Conservation (phyloP, 2,797 vertebrate species). For the Lacerta agilis region DNA sequence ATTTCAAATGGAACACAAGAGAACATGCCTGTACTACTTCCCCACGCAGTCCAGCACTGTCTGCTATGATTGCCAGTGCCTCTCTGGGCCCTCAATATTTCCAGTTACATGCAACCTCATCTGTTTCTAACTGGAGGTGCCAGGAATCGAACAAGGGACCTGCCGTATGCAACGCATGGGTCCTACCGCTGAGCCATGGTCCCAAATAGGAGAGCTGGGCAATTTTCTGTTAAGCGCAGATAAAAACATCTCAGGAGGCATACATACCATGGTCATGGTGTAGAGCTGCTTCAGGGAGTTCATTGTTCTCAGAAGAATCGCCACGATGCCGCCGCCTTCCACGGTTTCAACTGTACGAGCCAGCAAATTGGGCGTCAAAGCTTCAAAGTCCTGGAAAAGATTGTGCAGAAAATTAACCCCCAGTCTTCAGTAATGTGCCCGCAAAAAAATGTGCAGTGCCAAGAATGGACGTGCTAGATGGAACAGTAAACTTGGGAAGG, state of each 20-base stretch:
- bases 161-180: no score
- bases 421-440: background rate
- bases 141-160: background rate
- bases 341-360: slow-evolving; percentile 96
- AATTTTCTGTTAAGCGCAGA: background rate
- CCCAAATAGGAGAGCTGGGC: background rate
- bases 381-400: slow-evolving; percentile 91
- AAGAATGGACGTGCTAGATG: background rate
- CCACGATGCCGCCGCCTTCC: slow-evolving; percentile 94
- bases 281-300: slow-evolving; percentile 97
- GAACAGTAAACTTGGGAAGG: background rate
- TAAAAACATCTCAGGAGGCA: accelerated
- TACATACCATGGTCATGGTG: slow-evolving; percentile 95
- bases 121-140: background rate
- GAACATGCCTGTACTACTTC: background rate
- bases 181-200: no score
- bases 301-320: slow-evolving; percentile 92
- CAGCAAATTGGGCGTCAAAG: slow-evolving; percentile 93
- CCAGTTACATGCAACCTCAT: background rate
- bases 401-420: background rate
- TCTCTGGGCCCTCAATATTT: background rate
- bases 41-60: background rate
- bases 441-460: background rate
- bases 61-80: background rate
- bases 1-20: background rate